Evolutionary conservation across 92 coral and sea anemone genomes (phyloP).

Genomic region (Zoanthus solanderi): DNA sequence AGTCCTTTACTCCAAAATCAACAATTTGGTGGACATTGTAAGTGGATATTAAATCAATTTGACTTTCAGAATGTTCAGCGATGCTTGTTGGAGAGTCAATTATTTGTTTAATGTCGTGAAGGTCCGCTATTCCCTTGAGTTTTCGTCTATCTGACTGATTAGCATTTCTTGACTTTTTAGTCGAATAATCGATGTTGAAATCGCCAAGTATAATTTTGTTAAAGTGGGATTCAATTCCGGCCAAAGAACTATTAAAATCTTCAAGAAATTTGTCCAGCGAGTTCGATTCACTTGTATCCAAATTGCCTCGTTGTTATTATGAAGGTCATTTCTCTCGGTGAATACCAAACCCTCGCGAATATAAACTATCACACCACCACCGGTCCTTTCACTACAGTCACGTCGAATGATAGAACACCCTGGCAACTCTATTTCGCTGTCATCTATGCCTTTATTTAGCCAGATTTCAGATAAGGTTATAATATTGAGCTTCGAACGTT

Average conservation of each 20-base stretch:
- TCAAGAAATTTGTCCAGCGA: constrained; percentile 49
- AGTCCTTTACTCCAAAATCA: constrained; percentile 46
- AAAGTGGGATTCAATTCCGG: constrained; percentile 37
- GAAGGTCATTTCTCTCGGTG: constrained; percentile 54
- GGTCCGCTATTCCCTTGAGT: constrained; percentile 61
- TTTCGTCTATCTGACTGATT: constrained; percentile 48
- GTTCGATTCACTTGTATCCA: too few species aligned
- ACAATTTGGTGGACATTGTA: constrained; percentile 34
- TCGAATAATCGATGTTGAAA: constrained; percentile 45
- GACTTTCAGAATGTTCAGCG: constrained; percentile 27
- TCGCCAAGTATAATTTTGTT: constrained; percentile 50
- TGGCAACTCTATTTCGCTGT: constrained; percentile 55
- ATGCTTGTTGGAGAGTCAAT: constrained; percentile 20
- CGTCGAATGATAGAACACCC: constrained; percentile 53
- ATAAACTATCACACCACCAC: constrained; percentile 55
- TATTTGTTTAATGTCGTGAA: background rate
- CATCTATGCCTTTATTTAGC: constrained; percentile 62
- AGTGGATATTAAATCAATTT: constrained; percentile 32
- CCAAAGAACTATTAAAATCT: constrained; percentile 47
- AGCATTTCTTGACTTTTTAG: constrained; percentile 32
- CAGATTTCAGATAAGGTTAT: constrained; percentile 57
- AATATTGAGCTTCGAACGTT: background rate
- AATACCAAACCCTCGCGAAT: constrained; percentile 31
- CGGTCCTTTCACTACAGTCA: constrained; percentile 59
- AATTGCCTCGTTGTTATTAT: constrained; percentile 25